Evolutionary conservation across 2,888 invertebrate genomes (phyloP).

Genomic region (Philonicus albiceps): DNA sequence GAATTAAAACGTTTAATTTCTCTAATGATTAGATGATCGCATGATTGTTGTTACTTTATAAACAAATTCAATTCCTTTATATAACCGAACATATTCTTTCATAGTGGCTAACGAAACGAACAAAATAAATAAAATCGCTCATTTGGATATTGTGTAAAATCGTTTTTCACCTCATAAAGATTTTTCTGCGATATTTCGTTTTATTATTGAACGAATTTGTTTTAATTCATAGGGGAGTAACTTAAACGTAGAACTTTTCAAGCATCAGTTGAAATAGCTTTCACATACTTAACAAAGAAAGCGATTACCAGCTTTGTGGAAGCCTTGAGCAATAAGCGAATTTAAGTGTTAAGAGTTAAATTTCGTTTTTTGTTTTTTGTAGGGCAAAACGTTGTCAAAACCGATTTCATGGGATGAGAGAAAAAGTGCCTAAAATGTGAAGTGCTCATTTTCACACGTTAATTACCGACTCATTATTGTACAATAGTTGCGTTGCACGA

Average conservation of each 20-base stretch:
- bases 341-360: not conserved
- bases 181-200: not conserved
- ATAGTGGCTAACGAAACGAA: not conserved
- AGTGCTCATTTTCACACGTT: not conserved
- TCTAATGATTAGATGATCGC: too few relatives aligned
- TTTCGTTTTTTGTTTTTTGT: not conserved
- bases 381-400: not conserved
- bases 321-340: not conserved
- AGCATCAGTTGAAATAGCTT: not conserved
- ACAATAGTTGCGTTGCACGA: not conserved
- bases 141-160: not conserved
- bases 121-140: not conserved
- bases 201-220: not conserved
- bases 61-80: not conserved
- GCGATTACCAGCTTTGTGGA: not conserved
- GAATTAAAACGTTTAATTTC: too few relatives aligned
- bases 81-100: not conserved
- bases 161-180: not conserved
- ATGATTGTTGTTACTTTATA: not conserved
- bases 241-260: not conserved
- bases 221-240: not conserved
- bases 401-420: not conserved
- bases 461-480: not conserved
- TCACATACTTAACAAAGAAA: not conserved
- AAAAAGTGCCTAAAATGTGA: not conserved